These are phyloP conservation scores for Gymnopithys bicolor DNA, from an alignment of 2,797 vertebrate species.

Conservation along the genomic window DNA sequence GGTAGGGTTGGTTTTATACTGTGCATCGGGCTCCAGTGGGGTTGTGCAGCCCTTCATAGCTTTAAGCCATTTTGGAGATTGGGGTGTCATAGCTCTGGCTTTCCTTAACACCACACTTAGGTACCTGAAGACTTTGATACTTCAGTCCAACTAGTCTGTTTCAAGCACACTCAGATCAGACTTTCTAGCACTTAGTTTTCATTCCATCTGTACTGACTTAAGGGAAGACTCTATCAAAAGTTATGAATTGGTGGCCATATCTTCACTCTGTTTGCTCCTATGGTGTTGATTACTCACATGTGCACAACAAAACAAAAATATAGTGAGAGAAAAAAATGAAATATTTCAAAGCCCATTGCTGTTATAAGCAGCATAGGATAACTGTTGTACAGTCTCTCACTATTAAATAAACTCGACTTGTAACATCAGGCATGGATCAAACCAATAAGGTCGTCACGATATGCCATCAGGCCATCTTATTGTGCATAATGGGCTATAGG, in stretches of 20 bases:
- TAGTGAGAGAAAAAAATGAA: not conserved
- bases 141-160: not conserved
- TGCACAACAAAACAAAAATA: not conserved
- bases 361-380: not conserved
- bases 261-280: not conserved
- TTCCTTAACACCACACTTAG: not conserved
- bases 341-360: not conserved
- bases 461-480: not conserved
- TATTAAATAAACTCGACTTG: not conserved
- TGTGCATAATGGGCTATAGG: not conserved
- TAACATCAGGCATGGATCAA: not conserved
- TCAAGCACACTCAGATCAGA: not conserved
- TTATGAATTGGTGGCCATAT: not conserved
- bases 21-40: not conserved
- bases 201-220: not conserved
- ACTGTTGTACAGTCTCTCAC: not conserved
- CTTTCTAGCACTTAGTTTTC: not conserved
- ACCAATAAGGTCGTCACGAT: fast-evolving
- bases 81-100: not conserved
- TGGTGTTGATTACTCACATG: not conserved
- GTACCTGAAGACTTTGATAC: not conserved
- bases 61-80: not conserved
- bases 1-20: not conserved
- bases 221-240: not conserved
- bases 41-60: not conserved